Conservation (phyloP, 2,888 invertebrate genomes). For the Drosophila formosana region DNA sequence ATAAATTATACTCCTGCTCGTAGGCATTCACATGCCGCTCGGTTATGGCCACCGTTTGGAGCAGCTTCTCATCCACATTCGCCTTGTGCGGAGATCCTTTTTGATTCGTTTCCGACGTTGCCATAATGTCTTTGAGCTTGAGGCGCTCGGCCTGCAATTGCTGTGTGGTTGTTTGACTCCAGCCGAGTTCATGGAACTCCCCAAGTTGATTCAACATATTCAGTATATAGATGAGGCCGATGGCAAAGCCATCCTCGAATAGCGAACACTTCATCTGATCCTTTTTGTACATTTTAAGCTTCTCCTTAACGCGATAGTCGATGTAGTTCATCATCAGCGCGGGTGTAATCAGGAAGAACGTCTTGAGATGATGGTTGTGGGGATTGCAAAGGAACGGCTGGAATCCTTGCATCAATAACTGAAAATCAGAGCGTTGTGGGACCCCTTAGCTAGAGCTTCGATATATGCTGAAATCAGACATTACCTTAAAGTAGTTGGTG, state of each 20-base stretch:
- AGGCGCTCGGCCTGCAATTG: slow-evolving; percentile 89
- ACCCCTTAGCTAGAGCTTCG: too few relatives aligned
- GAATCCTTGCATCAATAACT: slow-evolving; percentile 96
- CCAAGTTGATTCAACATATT: slow-evolving; percentile 94
- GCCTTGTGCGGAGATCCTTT: slow-evolving; percentile 32
- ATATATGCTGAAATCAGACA: too few relatives aligned
- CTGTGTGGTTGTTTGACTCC: slow-evolving; percentile 95
- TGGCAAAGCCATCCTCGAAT: slow-evolving; percentile 99
- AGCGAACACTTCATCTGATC: slow-evolving; percentile 91
- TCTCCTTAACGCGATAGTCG: slow-evolving; percentile 95
- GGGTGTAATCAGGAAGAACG: slow-evolving; percentile 97
- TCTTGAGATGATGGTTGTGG: slow-evolving; percentile 94
- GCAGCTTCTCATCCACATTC: slow-evolving; percentile 89
- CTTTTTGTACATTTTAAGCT: slow-evolving; percentile 96
- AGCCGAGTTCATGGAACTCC: slow-evolving; percentile 96
- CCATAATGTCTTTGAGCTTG: slow-evolving; percentile 85
- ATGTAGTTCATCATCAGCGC: slow-evolving; percentile 97
- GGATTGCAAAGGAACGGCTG: slow-evolving; percentile 94
- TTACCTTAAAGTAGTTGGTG: slow-evolving; percentile 83
- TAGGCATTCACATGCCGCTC: slow-evolving; percentile 92
- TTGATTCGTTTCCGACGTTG: slow-evolving; percentile 86
- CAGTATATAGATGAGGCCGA: slow-evolving; percentile 97
- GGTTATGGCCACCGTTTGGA: slow-evolving; percentile 95
- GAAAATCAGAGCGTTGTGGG: slow-evolving; percentile 48
- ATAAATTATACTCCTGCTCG: slow-evolving; percentile 94